Percentiles rank a stretch among this genome's conserved stretches.
These are phyloP conservation scores for Willowsia nigromaculata DNA, from an alignment of 2,888 invertebrate species.

Conservation along the genomic window DNA sequence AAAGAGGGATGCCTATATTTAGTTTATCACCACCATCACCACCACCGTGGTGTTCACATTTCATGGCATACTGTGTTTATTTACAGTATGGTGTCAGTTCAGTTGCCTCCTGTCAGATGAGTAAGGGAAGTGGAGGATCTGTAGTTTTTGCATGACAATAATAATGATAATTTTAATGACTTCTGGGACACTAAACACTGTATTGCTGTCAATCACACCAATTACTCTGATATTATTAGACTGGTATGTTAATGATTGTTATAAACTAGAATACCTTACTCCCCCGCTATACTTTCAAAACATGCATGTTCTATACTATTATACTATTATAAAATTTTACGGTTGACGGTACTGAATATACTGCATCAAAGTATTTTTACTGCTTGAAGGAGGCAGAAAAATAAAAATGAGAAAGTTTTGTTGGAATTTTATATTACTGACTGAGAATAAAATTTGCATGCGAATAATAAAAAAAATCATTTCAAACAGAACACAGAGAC, in stretches of 20 bases:
- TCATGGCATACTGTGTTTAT: not conserved
- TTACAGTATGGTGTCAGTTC: slow-evolving; percentile 10
- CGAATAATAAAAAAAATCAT: not conserved
- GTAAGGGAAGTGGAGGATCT: slow-evolving; percentile 44
- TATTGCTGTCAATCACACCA: slow-evolving; percentile 55
- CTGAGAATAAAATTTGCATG: slow-evolving; percentile 41
- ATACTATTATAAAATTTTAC: slow-evolving; percentile 34
- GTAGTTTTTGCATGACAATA: slow-evolving; percentile 45
- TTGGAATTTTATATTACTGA: slow-evolving; percentile 4
- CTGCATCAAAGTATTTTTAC: slow-evolving; percentile 25
- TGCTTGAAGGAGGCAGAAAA: not conserved
- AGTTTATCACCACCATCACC: slow-evolving; percentile 15
- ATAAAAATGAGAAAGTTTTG: slow-evolving; percentile 57
- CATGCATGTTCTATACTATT: not conserved
- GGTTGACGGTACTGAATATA: slow-evolving; percentile 22
- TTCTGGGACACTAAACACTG: slow-evolving; percentile 38
- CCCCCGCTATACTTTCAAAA: not conserved
- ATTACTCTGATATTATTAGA: slow-evolving; percentile 54
- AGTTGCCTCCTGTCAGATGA: slow-evolving; percentile 11
- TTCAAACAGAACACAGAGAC: slow-evolving; percentile 19
- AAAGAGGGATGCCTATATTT: slow-evolving; percentile 41
- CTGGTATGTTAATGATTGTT: slow-evolving; percentile 47
- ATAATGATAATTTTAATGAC: slow-evolving; percentile 62
- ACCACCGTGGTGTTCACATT: not conserved
- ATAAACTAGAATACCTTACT: not conserved